Evolutionary conservation across 2,797 vertebrate species (phyloP).

Genomic region (Siniperca undulata): DNA sequence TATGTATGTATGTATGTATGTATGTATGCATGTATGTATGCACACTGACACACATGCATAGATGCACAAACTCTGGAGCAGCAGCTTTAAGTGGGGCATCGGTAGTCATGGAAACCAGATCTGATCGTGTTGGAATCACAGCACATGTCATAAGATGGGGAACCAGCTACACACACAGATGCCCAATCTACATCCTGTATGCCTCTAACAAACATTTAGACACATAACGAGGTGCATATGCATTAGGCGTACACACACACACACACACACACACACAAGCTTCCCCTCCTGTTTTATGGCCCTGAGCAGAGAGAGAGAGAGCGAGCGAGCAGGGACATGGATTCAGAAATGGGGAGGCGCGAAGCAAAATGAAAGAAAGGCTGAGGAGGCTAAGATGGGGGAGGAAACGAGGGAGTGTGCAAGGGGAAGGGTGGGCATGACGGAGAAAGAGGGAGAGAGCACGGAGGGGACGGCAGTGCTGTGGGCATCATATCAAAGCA

Average conservation of each 20-base stretch:
- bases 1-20: constrained; percentile 25
- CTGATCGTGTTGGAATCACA: constrained; percentile 76
- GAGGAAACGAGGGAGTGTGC: constrained; percentile 50
- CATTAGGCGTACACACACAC: not conserved
- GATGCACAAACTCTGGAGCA: constrained; percentile 59
- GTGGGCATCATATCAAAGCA: constrained; percentile 83
- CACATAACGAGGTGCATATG: constrained; percentile 3
- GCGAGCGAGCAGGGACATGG: constrained; percentile 22
- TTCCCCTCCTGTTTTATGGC: constrained; percentile 48
- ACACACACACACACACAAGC: constrained; percentile 2
- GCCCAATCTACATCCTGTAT: constrained; percentile 32
- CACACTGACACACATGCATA: constrained; percentile 36
- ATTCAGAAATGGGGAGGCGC: constrained; percentile 59
- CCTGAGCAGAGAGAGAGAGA: constrained; percentile 20
- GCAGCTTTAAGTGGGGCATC: constrained; percentile 82
- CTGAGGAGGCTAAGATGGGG: constrained; percentile 62
- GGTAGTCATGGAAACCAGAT: constrained; percentile 84
- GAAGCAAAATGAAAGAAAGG: constrained; percentile 67
- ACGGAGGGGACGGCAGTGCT: constrained; percentile 54
- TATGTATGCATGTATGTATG: constrained; percentile 9
- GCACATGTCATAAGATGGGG: constrained; percentile 79
- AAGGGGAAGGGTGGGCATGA: constrained; percentile 53
- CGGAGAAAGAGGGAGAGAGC: constrained; percentile 40
- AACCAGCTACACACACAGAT: constrained; percentile 52
- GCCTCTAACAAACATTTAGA: constrained; percentile 25